Percentiles rank a stretch among this genome's conserved stretches.
Evolutionary conservation across 2,888 invertebrate genomes (phyloP).

Genomic region (Tetragonisca angustula): DNA sequence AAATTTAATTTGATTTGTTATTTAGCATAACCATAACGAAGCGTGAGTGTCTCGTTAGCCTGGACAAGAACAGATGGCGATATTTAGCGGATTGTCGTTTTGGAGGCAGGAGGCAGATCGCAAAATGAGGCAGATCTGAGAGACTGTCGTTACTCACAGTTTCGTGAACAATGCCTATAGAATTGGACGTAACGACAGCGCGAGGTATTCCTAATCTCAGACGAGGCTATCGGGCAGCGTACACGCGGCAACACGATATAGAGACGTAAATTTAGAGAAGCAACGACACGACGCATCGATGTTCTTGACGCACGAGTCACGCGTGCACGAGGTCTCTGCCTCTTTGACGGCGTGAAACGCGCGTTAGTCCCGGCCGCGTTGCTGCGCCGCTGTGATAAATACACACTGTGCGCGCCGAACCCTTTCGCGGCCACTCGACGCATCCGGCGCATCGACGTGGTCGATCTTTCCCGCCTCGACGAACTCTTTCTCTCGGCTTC

Average conservation of each 20-base stretch:
- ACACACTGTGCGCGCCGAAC: constrained; percentile 21
- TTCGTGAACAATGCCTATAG: not conserved
- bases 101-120: too few relatives aligned
- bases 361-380: constrained; percentile 41
- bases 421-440: constrained; percentile 13
- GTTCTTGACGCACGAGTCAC: constrained; percentile 60
- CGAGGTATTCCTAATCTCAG: not conserved
- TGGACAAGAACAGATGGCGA: not conserved
- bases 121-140: not conserved
- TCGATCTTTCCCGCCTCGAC: constrained; percentile 15
- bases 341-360: constrained; percentile 46
- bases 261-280: constrained; percentile 62
- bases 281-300: constrained; percentile 58
- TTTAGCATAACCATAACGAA: not conserved
- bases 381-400: constrained; percentile 68
- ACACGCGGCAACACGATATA: constrained; percentile 51
- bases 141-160: not conserved
- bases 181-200: not conserved
- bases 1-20: not conserved
- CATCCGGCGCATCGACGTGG: constrained; percentile 66
- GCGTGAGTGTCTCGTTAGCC: not conserved
- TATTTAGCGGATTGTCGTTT: not conserved
- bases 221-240: not conserved
- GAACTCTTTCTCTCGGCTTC: constrained; percentile 38
- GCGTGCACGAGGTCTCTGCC: constrained; percentile 47